These are phyloP conservation scores for Tympanoctomys barrerae DNA, from an alignment of 2,797 vertebrate species.

Conservation along the genomic window DNA sequence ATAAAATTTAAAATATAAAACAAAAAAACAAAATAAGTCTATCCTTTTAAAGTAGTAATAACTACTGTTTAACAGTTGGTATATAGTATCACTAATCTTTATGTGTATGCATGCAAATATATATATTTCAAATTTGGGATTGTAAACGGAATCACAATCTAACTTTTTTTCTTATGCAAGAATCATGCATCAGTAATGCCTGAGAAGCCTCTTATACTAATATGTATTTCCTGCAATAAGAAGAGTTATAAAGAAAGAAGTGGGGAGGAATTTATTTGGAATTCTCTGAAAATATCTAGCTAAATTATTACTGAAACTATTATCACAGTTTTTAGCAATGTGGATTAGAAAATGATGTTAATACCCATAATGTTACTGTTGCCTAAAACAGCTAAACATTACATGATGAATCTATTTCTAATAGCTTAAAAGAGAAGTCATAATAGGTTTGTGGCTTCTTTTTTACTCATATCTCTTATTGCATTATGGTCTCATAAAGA, in stretches of 20 bases:
- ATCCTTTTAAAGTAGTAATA: background rate
- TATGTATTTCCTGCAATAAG: background rate
- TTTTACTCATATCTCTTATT: background rate
- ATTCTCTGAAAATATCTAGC: background rate
- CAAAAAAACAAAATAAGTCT: background rate
- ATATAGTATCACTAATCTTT: background rate
- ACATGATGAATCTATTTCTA: background rate
- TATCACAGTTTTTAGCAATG: background rate
- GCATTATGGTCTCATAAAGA: background rate
- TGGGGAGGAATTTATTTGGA: background rate
- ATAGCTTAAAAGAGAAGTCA: background rate
- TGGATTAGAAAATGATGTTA: constrained; percentile 26
- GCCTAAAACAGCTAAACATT: background rate
- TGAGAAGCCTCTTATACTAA: background rate
- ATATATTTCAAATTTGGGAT: background rate
- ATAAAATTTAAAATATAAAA: background rate
- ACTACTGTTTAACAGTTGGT: background rate
- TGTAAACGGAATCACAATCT: background rate
- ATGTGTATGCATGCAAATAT: background rate
- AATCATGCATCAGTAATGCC: background rate
- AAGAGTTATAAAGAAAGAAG: background rate
- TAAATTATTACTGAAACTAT: background rate
- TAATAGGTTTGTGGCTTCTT: constrained; percentile 9
- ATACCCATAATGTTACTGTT: background rate
- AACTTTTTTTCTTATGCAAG: background rate